phyloP scores from a whole-genome alignment of 2,888 invertebrate species.

The Sthenelais limicola region DNA sequence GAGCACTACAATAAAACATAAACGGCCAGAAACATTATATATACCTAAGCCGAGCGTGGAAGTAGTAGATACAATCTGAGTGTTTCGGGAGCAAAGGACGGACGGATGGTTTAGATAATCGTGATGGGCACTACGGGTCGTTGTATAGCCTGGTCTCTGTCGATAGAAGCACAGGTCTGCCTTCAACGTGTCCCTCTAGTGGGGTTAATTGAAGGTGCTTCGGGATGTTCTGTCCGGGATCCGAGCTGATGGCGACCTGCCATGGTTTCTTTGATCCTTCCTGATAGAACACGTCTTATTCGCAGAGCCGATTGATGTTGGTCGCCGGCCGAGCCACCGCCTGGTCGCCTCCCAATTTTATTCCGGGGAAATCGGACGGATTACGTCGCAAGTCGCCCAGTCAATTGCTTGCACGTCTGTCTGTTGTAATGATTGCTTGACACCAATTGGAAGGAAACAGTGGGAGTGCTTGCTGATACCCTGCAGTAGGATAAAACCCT shows the following conservation, averaged over 20 bases:
- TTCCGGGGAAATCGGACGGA: slow-evolving; percentile 27
- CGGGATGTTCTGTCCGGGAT: neutral
- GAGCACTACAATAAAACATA: no score
- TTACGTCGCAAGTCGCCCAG: slow-evolving; percentile 27
- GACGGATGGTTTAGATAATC: no score
- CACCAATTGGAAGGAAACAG: slow-evolving; percentile 11
- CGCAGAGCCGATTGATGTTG: slow-evolving; percentile 23
- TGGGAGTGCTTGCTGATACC: slow-evolving; percentile 7
- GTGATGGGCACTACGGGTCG: no score
- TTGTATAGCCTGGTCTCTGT: no score
- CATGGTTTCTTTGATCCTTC: slow-evolving; percentile 11
- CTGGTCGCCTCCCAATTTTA: slow-evolving; percentile 24
- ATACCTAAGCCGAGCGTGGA: no score
- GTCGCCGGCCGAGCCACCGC: neutral
- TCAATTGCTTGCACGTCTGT: slow-evolving; percentile 26
- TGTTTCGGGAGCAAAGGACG: no score
- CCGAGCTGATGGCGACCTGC: slow-evolving; percentile 8
- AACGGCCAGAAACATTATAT: no score
- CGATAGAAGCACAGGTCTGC: no score
- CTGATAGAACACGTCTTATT: slow-evolving; percentile 36
- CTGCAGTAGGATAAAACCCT: slow-evolving; percentile 20
- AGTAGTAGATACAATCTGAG: no score
- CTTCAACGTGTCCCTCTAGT: no score
- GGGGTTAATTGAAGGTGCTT: slow-evolving; percentile 28
- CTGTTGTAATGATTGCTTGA: slow-evolving; percentile 26